phyloP scores from a whole-genome alignment of 2,797 vertebrate genomes.

The Momotus momota region DNA sequence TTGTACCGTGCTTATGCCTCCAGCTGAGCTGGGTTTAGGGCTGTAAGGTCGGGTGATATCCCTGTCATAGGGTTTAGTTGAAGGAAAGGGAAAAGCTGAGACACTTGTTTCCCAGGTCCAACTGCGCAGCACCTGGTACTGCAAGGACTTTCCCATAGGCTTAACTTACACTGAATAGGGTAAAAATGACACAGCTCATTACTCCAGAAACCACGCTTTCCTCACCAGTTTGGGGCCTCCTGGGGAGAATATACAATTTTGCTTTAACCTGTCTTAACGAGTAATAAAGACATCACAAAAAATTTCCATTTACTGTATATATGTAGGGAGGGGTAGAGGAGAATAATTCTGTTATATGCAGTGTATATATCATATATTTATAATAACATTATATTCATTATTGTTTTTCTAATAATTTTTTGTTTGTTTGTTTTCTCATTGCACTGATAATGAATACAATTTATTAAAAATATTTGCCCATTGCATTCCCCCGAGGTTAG shows the following conservation, averaged over 20 bases:
- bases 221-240: neutral
- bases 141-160: rapidly evolving
- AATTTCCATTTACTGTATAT: rapidly evolving
- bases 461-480: neutral
- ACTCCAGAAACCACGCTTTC: neutral
- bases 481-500: neutral
- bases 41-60: rapidly evolving
- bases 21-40: neutral
- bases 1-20: rapidly evolving
- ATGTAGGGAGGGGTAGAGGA: rapidly evolving
- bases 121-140: rapidly evolving
- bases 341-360: neutral
- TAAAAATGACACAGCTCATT: neutral
- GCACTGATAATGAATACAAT: neutral
- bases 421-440: neutral
- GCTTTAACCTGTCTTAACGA: neutral
- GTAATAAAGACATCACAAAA: neutral
- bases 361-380: neutral
- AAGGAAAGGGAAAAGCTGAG: neutral
- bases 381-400: neutral
- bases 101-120: neutral
- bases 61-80: rapidly evolving
- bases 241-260: rapidly evolving
- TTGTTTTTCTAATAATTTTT: neutral
- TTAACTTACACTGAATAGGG: neutral